Evolutionary conservation across 2,113 vertebrate species (phyloP).

Genomic region (Chamaetylas fuelleborni): DNA sequence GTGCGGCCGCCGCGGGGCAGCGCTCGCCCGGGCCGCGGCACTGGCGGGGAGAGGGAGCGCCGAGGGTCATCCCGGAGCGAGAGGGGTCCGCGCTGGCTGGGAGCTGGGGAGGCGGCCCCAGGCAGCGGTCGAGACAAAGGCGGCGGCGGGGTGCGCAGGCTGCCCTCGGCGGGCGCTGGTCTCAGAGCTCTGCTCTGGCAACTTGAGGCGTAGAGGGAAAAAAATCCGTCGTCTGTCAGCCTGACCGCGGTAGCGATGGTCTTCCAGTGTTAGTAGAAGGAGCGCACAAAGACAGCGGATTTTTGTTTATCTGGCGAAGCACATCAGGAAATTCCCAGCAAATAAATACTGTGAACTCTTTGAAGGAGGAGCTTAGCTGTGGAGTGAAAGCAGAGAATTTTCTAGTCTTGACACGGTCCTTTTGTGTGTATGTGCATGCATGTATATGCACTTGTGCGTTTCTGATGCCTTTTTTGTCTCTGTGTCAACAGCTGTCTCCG

Average conservation of each 20-base stretch:
- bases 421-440: neutral
- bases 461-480: neutral
- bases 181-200: neutral
- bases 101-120: neutral
- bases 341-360: constrained; percentile 21
- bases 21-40: neutral
- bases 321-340: constrained; percentile 30
- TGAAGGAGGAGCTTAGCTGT: constrained; percentile 31
- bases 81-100: neutral
- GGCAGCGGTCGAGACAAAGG: constrained; percentile 27
- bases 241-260: neutral
- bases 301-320: neutral
- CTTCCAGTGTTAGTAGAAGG: neutral
- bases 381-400: constrained; percentile 54
- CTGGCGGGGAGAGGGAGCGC: too few relatives aligned
- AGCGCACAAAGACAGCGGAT: neutral
- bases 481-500: neutral
- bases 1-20: neutral
- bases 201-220: neutral
- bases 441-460: neutral
- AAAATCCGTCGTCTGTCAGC: neutral
- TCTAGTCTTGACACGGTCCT: constrained; percentile 43
- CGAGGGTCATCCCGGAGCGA: neutral
- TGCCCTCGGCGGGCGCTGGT: neutral
- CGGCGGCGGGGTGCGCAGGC: neutral